Evolutionary conservation across 2,113 vertebrate genomes (phyloP), one percentile per base, ranked within the genome.

Genomic region (Lathamus discolor): DNA sequence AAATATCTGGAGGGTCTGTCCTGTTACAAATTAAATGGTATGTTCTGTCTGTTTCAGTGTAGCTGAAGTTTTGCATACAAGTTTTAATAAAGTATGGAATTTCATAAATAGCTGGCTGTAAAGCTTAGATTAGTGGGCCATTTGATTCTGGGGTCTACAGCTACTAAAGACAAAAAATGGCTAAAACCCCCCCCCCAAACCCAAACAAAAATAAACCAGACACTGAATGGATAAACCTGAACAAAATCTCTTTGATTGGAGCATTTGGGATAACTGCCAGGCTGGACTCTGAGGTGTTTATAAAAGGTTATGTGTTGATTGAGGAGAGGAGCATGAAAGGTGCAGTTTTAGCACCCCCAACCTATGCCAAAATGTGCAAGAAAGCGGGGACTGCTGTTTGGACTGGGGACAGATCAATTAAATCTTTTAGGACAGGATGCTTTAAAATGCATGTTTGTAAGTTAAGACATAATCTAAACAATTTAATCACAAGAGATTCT

Each of bases 231-330:
- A 93, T 96, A 73, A 93, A 96, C 79, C 81, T 95, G 93, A 97
- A 97, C 95, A 97, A 97, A 95, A 96, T 96, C 18, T 78, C 97
- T 98, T 97, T 97, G 94, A 95, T 88, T 97, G 57, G 88, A 97
- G 68, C 74, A 44, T 70, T 94, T 96, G 92, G 95, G 96, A 94
- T 64, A 61, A 88, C 73, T 97, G 97, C 96, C 96, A 97, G 86
- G 37, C 69, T 96, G 88, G 90, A 92, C 84, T 93, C 81, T 48
- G 76, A 86, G 87, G 86, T 97, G 92, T 98, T 98, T 97, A 90
- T 93, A 97, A 92, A 92, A 94, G 39, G 83, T 39, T 96, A 86
- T 39, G 85, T 97, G 97, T 97, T 98, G 97, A 97, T 72, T 95
- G 96, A 98, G 72, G 63, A 96, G 90, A 94, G 84, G 52, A 84